Base-by-base conservation (phyloP, 2,797 vertebrate genomes). In the Fistularia tabacaria region DNA sequence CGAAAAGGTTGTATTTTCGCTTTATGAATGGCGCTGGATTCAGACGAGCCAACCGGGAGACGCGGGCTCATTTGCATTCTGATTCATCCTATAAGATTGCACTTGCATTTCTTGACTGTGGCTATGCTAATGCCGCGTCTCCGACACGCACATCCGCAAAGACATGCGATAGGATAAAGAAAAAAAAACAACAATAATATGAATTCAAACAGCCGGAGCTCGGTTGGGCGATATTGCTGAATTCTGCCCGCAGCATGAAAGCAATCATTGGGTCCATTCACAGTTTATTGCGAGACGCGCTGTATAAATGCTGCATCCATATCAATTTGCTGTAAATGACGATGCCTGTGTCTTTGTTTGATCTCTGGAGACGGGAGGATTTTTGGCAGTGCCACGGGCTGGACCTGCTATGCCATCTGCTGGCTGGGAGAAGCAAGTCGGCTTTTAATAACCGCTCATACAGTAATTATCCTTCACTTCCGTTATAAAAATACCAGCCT, bases 281-380 rank as follows among this genome's bases (percentile, higher is more conserved):
- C 47, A 65, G 47, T 68, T 71, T 36, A 74, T 58, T 38, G 57
- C 66, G 8, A 66, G 37, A 74, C 39, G 66, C 36, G 43, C 1
- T 46, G 48, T 67, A 51, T 45, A 75, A 69, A 78, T 49, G 51
- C 60, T 69, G 75, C 74, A 80, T 70, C 56, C 71, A 69, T 55
- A 74, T 70, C 73, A 77, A 72, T 76, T 51, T 64, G 71, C 52
- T 52, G 62, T 57, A 64, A 63, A 51, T 69, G 64, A 76, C 69
- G 76, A 79, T n/a, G 72, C 68, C 74, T 2, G 9, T 57, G 54
- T 64, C 77, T 88, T 83, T 87, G 82, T 85, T 68, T 76, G 66
- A 64, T 83, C 81, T 77, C 69, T 59, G 67, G 69, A 69, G 76
- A 79, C 36, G 12, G 36, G 14, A 52, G 56, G 65, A 25, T 54